phyloP scores from a whole-genome alignment of 2,888 invertebrate genomes.

The Andrena flavipes region DNA sequence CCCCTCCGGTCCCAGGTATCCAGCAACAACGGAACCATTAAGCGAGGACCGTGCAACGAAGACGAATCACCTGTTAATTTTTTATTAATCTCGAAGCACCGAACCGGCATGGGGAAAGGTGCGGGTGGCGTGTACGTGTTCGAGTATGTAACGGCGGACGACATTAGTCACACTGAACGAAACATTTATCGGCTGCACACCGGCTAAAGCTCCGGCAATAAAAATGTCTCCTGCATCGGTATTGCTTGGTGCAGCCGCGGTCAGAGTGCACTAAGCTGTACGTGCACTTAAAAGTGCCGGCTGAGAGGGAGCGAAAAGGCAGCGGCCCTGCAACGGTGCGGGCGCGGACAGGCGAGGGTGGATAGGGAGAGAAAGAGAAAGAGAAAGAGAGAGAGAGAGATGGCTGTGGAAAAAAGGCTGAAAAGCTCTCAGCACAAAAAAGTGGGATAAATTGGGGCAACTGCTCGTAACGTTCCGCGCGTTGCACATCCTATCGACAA shows the following conservation, averaged over 20 bases:
- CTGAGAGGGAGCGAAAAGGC: slow-evolving; percentile 61
- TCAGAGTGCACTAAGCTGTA: slow-evolving; percentile 71
- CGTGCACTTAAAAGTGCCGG: slow-evolving; percentile 68
- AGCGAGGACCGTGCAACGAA: background rate
- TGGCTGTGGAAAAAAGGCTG: slow-evolving; percentile 46
- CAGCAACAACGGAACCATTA: slow-evolving; percentile 39
- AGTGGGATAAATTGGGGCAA: slow-evolving; percentile 73
- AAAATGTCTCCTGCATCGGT: slow-evolving; percentile 65
- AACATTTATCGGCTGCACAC: slow-evolving; percentile 66
- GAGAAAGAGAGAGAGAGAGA: background rate
- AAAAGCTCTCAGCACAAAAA: slow-evolving; percentile 68
- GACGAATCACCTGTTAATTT: slow-evolving; percentile 50
- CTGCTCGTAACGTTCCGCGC: slow-evolving; percentile 69
- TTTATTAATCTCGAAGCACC: slow-evolving; percentile 38
- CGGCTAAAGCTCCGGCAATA: slow-evolving; percentile 56
- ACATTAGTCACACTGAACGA: slow-evolving; percentile 63
- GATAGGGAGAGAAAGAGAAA: background rate
- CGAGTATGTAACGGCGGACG: background rate
- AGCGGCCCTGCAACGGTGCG: slow-evolving; percentile 35
- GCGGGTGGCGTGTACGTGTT: background rate
- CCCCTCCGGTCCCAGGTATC: background rate
- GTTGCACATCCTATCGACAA: slow-evolving; percentile 67
- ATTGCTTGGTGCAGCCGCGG: slow-evolving; percentile 57
- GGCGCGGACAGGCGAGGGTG: background rate
- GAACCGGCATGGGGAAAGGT: background rate